A percentile compares a stretch with the other conserved stretches of the same genome.
Conservation (phyloP, 2,113 vertebrate genomes). For the Elephantulus edwardii region DNA sequence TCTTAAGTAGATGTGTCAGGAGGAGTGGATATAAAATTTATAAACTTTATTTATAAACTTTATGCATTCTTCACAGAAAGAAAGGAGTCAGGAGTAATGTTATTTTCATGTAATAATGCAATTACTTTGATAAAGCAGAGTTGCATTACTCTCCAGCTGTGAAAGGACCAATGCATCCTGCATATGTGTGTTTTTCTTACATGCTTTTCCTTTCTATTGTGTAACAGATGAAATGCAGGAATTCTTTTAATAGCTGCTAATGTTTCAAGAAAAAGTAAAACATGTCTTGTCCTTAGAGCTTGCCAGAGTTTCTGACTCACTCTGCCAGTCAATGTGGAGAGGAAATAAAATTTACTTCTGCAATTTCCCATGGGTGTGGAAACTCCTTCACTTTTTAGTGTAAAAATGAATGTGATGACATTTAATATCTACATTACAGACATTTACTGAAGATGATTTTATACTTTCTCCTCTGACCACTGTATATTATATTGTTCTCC, state of each 20-base stretch:
- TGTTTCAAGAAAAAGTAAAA: constrained; percentile 73
- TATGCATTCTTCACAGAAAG: constrained; percentile 23
- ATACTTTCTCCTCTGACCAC: not conserved
- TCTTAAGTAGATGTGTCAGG: not conserved
- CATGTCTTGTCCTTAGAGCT: constrained; percentile 28
- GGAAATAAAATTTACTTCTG: constrained; percentile 69
- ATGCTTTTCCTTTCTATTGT: constrained; percentile 64
- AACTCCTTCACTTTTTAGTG: constrained; percentile 3
- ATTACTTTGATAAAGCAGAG: constrained; percentile 75
- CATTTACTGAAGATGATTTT: not conserved
- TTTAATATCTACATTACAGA: constrained; percentile 33
- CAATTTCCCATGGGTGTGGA: constrained; percentile 11
- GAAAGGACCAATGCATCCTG: constrained; percentile 77
- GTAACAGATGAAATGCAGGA: constrained; percentile 71
- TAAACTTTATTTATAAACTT: not conserved
- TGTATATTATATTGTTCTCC: not conserved
- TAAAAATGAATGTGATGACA: constrained; percentile 16
- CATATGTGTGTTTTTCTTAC: constrained; percentile 54
- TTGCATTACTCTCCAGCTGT: constrained; percentile 67
- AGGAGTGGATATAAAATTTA: not conserved
- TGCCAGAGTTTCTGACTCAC: constrained; percentile 72
- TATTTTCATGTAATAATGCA: constrained; percentile 66
- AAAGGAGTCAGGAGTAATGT: constrained; percentile 35
- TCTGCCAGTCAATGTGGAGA: constrained; percentile 61
- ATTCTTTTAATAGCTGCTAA: constrained; percentile 81